A percentile compares a stretch with the other conserved stretches of the same genome.
Evolutionary conservation across 1,140 invertebrate species (phyloP).

Genomic region (Polypedilum pembai): DNA sequence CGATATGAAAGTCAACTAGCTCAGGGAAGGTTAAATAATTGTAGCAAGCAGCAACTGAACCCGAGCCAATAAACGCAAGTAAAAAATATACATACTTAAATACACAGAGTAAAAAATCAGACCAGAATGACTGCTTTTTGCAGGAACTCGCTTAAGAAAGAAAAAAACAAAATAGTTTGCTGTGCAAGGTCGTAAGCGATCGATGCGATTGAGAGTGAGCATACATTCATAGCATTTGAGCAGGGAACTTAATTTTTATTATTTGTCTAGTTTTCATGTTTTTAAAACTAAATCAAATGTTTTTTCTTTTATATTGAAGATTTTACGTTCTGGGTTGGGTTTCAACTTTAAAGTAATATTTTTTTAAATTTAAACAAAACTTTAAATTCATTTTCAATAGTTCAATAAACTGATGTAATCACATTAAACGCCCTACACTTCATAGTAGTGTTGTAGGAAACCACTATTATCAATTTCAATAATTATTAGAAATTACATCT

Average conservation of each 20-base stretch:
- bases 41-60: not conserved
- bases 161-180: not conserved
- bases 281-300: too few species aligned
- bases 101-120: not conserved
- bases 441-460: too few species aligned
- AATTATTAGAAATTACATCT: too few species aligned
- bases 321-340: not conserved
- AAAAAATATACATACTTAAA: conserved; percentile 13
- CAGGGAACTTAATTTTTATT: too few species aligned
- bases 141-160: conserved; percentile 25
- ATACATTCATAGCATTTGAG: not conserved
- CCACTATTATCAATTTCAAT: too few species aligned
- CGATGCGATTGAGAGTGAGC: not conserved
- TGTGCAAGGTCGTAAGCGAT: conserved; percentile 3
- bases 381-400: too few species aligned
- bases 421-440: too few species aligned
- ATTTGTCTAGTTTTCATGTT: too few species aligned
- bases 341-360: not conserved
- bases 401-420: too few species aligned
- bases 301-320: too few species aligned
- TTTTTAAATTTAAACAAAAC: too few species aligned
- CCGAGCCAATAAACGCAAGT: conserved; percentile 10
- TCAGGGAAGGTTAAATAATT: not conserved
- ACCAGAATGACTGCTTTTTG: conserved; percentile 24
- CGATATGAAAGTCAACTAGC: not conserved